Base-by-base conservation (phyloP, 2,797 vertebrate genomes). In the Todus mexicanus region DNA sequence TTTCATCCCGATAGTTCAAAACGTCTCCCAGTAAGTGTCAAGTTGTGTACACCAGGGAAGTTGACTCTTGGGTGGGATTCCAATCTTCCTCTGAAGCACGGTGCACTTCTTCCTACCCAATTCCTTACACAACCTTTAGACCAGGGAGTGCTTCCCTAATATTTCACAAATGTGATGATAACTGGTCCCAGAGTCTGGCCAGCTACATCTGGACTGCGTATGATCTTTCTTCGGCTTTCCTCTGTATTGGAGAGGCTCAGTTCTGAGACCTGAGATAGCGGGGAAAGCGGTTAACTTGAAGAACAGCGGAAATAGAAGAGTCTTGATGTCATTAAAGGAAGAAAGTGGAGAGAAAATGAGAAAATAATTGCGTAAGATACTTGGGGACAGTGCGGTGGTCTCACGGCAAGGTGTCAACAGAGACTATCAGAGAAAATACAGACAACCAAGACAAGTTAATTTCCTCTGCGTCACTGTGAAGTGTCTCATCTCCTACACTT, bases 141-240 rank as follows among this genome's bases (percentile, higher is more conserved):
- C 37, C 35, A 40, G n/a, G 37, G 61, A 56, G 51, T n/a, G 20
- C 5, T 79, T 29, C 64, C 37, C 15, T 33, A 20, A 11, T 23
- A 50, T 54, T 53, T 70, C 65, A 61, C 22, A 59, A 7, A 40
- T 26, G 45, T 27, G 5, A 0, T 33, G 9, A 4, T 2, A 50
- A 51, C 18, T n/a, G n/a, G 9, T 70, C 15, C 42, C 4, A 4
- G 61, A 15, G 66, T 16, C 37, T 33, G 35, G 51, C 23, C 8
- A 74, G 29, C 19, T 56, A 43, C 2, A 1, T 47, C 57, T 22
- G 48, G 31, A 14, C 18, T 22, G 11, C 45, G 2, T 2, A 0
- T 21, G 35, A 10, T 53, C 25, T 56, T 47, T 20, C 15, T 4
- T 16, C 35, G 37, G 25, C 12, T 33, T 21, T 71, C 29, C 60